Percentiles rank a stretch among this genome's conserved stretches.
Evolutionary conservation across 2,113 vertebrate genomes (phyloP).

Genomic region (Struthidea cinerea): DNA sequence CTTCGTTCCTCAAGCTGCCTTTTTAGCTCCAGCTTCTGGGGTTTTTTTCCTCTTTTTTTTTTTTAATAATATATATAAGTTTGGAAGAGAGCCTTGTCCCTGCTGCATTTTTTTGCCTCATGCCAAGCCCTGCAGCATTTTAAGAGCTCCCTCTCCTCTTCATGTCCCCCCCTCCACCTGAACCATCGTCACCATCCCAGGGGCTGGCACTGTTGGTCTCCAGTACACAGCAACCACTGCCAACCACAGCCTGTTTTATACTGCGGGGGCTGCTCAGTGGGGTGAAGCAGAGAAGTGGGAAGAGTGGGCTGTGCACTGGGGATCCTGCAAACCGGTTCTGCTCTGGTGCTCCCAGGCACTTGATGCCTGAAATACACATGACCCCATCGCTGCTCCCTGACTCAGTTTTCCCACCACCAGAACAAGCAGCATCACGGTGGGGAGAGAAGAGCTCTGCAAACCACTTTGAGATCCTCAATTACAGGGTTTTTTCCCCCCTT

Average conservation of each 20-base stretch:
- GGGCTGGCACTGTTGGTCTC: neutral
- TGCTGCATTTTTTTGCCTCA: neutral
- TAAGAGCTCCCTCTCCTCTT: neutral
- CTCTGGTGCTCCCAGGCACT: neutral
- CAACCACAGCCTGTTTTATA: neutral
- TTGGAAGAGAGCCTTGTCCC: neutral
- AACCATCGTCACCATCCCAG: neutral
- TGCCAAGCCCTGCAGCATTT: neutral
- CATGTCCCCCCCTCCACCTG: rapidly evolving
- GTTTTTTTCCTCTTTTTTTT: neutral
- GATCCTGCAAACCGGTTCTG: neutral
- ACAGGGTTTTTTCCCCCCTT: neutral
- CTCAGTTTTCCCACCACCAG: neutral
- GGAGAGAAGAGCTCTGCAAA: neutral
- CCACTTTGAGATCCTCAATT: neutral
- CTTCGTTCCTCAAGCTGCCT: conserved; percentile 8
- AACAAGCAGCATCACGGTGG: neutral
- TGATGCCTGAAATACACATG: neutral
- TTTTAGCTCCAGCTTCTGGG: conserved; percentile 8
- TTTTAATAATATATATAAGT: neutral
- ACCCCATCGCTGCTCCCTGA: neutral
- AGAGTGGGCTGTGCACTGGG: neutral
- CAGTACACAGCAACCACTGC: neutral
- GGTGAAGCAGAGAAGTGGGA: neutral
- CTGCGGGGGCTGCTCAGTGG: neutral